Evolutionary conservation across 2,113 vertebrate genomes (phyloP).

Genomic region (Eudyptes chrysolophus): DNA sequence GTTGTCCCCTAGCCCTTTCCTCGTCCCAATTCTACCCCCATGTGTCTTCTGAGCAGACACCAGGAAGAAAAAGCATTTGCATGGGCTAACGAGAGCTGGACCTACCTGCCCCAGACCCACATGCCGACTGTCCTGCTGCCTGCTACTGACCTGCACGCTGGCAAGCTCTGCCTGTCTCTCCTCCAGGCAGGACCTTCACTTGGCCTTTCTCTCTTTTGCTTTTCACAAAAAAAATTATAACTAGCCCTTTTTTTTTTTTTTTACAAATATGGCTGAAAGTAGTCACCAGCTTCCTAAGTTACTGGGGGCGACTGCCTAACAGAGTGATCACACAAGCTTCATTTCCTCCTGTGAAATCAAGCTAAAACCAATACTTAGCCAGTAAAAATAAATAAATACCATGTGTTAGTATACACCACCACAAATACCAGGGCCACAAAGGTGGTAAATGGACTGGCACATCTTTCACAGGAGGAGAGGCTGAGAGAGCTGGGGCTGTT

Average conservation of each 20-base stretch:
- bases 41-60: background rate
- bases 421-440: background rate
- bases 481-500: background rate
- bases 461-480: background rate
- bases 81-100: background rate
- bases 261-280: background rate
- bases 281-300: background rate
- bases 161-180: background rate
- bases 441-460: background rate
- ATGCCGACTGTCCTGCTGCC: background rate
- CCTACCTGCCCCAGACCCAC: background rate
- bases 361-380: background rate
- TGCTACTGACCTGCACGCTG: fast-evolving
- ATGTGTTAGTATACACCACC: background rate
- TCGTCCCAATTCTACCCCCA: background rate
- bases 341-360: background rate
- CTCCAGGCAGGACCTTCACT: background rate
- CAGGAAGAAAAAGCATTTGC: background rate
- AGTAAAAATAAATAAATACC: background rate
- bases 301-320: background rate
- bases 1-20: background rate
- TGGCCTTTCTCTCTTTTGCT: background rate
- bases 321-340: background rate
- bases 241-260: background rate
- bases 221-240: background rate